Evolutionary conservation across 2,113 vertebrate genomes (phyloP).

Genomic region (Paratilapia polleni): DNA sequence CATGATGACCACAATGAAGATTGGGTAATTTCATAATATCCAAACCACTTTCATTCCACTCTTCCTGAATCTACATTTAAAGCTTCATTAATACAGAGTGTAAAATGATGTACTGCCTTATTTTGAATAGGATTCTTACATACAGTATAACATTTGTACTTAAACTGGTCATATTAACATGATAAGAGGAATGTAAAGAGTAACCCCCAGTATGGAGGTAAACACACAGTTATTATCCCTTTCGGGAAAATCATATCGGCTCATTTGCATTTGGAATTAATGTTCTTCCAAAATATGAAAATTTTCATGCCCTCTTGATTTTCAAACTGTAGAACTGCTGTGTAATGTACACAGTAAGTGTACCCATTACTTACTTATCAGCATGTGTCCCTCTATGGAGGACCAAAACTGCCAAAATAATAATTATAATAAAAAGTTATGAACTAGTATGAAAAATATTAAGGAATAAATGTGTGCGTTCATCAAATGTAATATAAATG

Average conservation of each 20-base stretch:
- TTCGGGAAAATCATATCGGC: neutral
- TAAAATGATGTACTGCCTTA: neutral
- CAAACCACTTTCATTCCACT: neutral
- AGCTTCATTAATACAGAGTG: neutral
- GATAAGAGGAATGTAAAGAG: slow-evolving; percentile 6
- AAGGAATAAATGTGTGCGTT: no score
- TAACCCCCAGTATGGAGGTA: neutral
- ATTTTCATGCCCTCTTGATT: neutral
- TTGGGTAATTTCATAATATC: neutral
- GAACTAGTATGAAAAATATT: neutral
- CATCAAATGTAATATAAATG: no score
- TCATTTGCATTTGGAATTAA: neutral
- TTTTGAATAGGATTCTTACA: neutral
- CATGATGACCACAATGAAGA: neutral
- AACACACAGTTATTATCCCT: neutral
- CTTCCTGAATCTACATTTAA: slow-evolving; percentile 9
- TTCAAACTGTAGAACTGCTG: neutral
- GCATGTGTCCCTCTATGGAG: neutral
- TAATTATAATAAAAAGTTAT: neutral
- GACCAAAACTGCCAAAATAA: neutral
- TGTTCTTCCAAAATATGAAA: neutral
- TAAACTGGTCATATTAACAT: neutral
- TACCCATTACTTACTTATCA: neutral
- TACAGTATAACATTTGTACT: neutral
- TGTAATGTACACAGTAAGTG: neutral